phyloP scores from a whole-genome alignment of 2,113 vertebrate genomes.

The Dryoscopus gambensis region DNA sequence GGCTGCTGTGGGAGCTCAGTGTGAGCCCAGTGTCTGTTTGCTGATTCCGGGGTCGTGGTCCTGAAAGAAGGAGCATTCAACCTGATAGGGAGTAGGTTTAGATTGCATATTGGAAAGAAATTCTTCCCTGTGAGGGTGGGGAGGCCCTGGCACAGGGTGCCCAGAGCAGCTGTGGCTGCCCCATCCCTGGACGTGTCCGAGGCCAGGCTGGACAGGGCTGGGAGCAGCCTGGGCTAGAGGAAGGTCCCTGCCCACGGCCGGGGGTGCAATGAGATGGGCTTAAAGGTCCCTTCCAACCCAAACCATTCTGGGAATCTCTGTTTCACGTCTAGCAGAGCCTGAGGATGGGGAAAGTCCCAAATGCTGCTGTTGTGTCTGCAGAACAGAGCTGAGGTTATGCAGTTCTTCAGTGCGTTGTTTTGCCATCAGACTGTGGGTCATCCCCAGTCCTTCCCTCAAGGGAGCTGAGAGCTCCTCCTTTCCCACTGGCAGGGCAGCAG shows the following conservation, averaged over 20 bases:
- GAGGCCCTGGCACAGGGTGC: neutral
- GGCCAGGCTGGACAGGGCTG: rapidly evolving
- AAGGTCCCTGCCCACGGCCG: neutral
- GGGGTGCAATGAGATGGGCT: neutral
- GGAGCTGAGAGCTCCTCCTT: neutral
- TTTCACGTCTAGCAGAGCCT: neutral
- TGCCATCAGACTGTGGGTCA: neutral
- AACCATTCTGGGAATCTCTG: too few relatives aligned
- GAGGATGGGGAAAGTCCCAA: neutral
- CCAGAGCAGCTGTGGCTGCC: neutral
- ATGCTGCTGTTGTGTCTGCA: neutral
- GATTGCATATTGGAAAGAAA: neutral
- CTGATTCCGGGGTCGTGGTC: rapidly evolving
- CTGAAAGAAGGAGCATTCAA: neutral
- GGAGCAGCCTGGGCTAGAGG: neutral
- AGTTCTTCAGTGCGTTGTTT: neutral
- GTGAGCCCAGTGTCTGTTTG: neutral
- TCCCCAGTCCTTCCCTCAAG: neutral
- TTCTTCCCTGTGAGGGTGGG: neutral
- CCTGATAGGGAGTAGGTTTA: neutral
- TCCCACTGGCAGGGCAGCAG: neutral
- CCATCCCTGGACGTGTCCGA: neutral
- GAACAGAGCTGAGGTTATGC: neutral
- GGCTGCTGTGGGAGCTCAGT: neutral
- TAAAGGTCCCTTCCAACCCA: neutral